These are phyloP conservation scores for Amazona vittata DNA, from an alignment of 2,113 vertebrate species.

Conservation along the genomic window DNA sequence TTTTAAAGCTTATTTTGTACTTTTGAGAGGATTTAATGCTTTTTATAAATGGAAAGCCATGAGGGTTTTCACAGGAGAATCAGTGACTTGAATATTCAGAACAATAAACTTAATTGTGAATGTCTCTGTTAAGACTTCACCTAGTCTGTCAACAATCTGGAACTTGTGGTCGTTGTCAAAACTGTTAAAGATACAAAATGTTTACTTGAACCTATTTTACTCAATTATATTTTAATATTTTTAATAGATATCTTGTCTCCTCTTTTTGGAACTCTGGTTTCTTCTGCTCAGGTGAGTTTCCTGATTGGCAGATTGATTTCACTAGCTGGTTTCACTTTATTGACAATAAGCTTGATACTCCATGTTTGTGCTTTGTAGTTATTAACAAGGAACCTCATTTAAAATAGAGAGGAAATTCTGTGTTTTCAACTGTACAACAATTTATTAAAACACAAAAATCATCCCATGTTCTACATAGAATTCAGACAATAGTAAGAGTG, in stretches of 20 bases:
- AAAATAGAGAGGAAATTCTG: not conserved
- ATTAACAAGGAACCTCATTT: not conserved
- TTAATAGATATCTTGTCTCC: slow-evolving; percentile 94
- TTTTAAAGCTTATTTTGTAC: not conserved
- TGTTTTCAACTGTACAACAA: not conserved
- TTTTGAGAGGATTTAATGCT: not conserved
- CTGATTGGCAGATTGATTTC: not conserved
- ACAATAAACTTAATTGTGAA: not conserved
- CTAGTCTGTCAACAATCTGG: not conserved
- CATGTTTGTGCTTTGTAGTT: accelerated
- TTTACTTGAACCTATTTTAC: not conserved
- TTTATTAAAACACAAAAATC: not conserved
- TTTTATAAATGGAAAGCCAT: not conserved
- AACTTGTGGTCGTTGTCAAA: not conserved
- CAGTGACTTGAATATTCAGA: not conserved
- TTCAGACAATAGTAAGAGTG: not conserved
- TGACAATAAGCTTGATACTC: not conserved
- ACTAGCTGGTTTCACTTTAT: not conserved
- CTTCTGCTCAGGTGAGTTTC: slow-evolving; percentile 91
- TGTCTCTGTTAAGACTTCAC: not conserved
- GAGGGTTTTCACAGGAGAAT: not conserved
- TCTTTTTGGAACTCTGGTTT: slow-evolving; percentile 91
- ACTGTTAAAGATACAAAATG: not conserved
- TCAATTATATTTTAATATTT: slow-evolving; percentile 25
- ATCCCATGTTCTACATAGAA: not conserved